These are phyloP conservation scores for Prunella himalayana DNA, from an alignment of 2,113 vertebrate genomes.

Conservation along the genomic window DNA sequence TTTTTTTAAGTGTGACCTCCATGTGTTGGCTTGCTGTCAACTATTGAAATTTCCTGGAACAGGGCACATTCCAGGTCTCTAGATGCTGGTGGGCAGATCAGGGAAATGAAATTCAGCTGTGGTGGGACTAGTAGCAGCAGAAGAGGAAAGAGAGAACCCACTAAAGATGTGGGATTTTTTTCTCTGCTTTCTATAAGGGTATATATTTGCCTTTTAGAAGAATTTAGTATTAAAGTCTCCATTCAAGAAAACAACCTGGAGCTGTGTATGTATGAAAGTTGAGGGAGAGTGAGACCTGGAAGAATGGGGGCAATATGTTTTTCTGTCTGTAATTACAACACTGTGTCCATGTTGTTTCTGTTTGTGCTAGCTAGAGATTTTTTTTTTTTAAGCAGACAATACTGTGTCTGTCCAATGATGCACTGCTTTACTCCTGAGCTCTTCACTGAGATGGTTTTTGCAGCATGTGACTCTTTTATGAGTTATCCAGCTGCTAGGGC, in stretches of 20 bases:
- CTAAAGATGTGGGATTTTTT: background rate
- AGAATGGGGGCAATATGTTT: background rate
- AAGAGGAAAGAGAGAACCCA: background rate
- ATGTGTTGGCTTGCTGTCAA: slow-evolving; percentile 26
- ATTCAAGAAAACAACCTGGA: background rate
- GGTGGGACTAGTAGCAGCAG: background rate
- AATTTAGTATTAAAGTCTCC: background rate
- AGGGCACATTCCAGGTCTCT: slow-evolving; percentile 42
- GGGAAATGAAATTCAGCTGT: slow-evolving; percentile 40
- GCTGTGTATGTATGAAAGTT: background rate
- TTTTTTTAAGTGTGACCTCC: slow-evolving; percentile 45
- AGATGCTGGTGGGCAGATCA: slow-evolving; percentile 42
- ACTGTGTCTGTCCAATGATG: background rate
- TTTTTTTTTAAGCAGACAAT: background rate
- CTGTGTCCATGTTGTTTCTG: background rate
- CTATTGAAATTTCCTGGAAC: slow-evolving; percentile 51
- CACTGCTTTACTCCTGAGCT: background rate
- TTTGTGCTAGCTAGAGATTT: background rate
- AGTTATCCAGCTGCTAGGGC: background rate
- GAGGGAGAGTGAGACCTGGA: background rate
- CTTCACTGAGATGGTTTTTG: background rate
- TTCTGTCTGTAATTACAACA: background rate
- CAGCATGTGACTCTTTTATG: background rate
- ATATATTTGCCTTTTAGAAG: background rate
- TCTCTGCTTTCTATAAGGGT: background rate